Base-by-base conservation (phyloP, 2,888 invertebrate genomes). In the Aporophyla lueneburgensis region DNA sequence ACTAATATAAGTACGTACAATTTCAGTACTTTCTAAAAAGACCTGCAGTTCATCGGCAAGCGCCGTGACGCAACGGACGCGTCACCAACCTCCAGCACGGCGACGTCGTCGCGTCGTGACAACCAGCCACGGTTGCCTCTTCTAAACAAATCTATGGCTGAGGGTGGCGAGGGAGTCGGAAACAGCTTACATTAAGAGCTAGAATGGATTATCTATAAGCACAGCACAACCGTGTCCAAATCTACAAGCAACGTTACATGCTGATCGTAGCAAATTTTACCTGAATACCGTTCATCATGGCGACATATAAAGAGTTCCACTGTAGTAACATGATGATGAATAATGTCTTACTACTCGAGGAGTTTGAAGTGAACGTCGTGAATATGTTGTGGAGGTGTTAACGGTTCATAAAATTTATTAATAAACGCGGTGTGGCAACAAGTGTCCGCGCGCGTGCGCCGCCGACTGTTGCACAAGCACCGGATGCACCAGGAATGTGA, bases 21-120 rank as follows among this genome's bases (percentile, higher is more conserved):
- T 74, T 78, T 76, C 66, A 82, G 84, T 68, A 88, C 87, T 87
- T 87, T 87, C 87, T 88, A 88, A 87, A 75, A 70, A 58, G 77
- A 79, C 75, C 71, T 56, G 69, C 75, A 75, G 79, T 66, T 79
- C 75, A 87, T 87, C 87, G 79, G 78, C 74, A 74, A 33, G 51
- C 67, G 58, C 61, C 19, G 74, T 83, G 74, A 66, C 46, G 75
- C 76, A 80, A 82, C 54, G 27, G 58, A 16, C 51, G 24, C 59
- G 51, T 7, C 59, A 54, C 43, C 40, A 4, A 2, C 46, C 27
- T 43, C 27, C 49, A 24, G 40, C 14, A 40, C 40, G 0, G 40
- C 16, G 40, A 51, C 33, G 12, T n/a, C 33, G 33, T 33, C 2
- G 3, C 33, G 33, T n/a, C 12, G 59, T 21, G 24, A 14, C 24